Conservation (phyloP, 2,888 invertebrate genomes). For the Xanthorhoe designata region DNA sequence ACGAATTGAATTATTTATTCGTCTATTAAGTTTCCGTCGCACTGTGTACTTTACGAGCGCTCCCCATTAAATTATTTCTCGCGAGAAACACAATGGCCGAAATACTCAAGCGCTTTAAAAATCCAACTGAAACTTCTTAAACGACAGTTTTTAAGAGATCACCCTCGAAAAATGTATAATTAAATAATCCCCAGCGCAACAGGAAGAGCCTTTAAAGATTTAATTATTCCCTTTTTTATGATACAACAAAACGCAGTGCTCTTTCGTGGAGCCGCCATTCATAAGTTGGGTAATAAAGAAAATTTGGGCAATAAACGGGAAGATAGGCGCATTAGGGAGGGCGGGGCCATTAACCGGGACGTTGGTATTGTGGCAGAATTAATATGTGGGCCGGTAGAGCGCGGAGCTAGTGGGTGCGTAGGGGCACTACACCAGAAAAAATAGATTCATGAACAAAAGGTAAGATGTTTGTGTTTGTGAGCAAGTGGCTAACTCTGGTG, state of each 20-base stretch:
- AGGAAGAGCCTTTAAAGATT: constrained; percentile 51
- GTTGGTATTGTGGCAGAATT: constrained; percentile 62
- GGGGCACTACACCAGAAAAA: background rate
- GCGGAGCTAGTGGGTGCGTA: constrained; percentile 17
- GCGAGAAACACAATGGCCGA: constrained; percentile 35
- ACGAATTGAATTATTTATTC: constrained; percentile 8
- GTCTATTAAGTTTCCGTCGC: constrained; percentile 23
- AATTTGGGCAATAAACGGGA: constrained; percentile 63
- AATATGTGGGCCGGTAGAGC: constrained; percentile 53
- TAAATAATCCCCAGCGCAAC: constrained; percentile 50
- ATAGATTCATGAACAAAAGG: too few relatives aligned
- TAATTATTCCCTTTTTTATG: constrained; percentile 57
- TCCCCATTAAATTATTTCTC: constrained; percentile 37
- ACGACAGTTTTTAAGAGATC: constrained; percentile 48
- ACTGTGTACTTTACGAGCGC: constrained; percentile 32
- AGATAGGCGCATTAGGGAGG: constrained; percentile 54
- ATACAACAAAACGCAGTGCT: constrained; percentile 45
- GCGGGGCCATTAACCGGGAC: constrained; percentile 57
- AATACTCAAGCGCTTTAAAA: constrained; percentile 41
- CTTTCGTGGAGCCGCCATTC: constrained; percentile 49
- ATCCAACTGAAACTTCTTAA: constrained; percentile 40
- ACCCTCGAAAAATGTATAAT: constrained; percentile 48
- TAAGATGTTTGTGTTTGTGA: too few relatives aligned
- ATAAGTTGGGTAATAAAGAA: constrained; percentile 67
- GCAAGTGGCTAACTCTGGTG: too few relatives aligned